A percentile compares a stretch with the other conserved stretches of the same genome.
phyloP scores from a whole-genome alignment of 2,888 invertebrate species.

The Epinotia brunnichana region DNA sequence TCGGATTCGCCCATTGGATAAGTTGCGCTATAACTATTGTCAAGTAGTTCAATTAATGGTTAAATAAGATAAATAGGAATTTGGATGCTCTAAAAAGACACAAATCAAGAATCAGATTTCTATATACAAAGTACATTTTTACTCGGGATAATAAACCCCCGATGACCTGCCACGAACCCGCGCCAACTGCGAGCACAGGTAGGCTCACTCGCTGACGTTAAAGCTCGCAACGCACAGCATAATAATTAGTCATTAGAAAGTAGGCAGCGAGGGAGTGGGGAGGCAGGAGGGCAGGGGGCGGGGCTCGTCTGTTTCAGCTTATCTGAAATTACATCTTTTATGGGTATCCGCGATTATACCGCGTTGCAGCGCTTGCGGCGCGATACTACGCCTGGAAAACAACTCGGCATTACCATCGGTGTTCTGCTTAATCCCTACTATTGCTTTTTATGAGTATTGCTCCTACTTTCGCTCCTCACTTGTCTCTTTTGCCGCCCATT shows the following conservation, averaged over 20 bases:
- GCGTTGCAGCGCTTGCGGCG: constrained; percentile 82
- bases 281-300: constrained; percentile 66
- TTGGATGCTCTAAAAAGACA: no score
- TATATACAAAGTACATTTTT: not conserved
- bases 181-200: constrained; percentile 66
- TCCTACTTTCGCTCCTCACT: constrained; percentile 68
- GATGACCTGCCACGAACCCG: constrained; percentile 67
- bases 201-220: constrained; percentile 71
- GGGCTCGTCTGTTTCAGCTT: constrained; percentile 83
- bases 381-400: constrained; percentile 79
- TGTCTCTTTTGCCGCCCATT: constrained; percentile 57
- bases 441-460: constrained; percentile 77
- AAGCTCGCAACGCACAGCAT: constrained; percentile 83
- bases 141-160: constrained; percentile 49
- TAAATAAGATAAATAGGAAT: no score
- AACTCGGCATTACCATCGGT: constrained; percentile 77
- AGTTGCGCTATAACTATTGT: no score
- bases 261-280: constrained; percentile 73
- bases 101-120: not conserved
- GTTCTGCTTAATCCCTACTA: constrained; percentile 80
- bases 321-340: constrained; percentile 85
- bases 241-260: constrained; percentile 85
- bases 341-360: constrained; percentile 84
- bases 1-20: no score
- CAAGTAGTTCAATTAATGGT: no score